A percentile compares a stretch with the other conserved stretches of the same genome.
phyloP scores from a whole-genome alignment of 2,888 invertebrate genomes.

The Octonoba sinensis region DNA sequence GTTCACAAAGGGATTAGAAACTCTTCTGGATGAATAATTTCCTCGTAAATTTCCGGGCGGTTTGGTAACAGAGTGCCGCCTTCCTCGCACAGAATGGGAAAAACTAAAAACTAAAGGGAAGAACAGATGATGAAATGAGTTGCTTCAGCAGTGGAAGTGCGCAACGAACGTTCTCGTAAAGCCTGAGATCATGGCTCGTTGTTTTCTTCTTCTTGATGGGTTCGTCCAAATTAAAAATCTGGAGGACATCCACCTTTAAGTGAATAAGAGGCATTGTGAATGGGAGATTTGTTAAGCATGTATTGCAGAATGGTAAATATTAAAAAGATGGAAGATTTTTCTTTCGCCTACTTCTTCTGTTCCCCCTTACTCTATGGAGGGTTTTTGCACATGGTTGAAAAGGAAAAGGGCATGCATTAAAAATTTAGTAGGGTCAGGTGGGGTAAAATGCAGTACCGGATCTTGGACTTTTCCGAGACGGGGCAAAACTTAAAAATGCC shows the following conservation, averaged over 20 bases:
- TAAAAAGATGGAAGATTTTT: too few species aligned
- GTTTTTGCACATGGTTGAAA: too few species aligned
- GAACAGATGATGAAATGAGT: slow-evolving; percentile 35
- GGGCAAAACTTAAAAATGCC: too few species aligned
- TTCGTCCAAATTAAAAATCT: slow-evolving; percentile 31
- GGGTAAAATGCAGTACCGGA: too few species aligned
- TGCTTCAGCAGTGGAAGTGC: slow-evolving; percentile 14
- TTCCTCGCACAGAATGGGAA: neutral
- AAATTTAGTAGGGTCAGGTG: too few species aligned
- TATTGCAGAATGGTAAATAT: too few species aligned
- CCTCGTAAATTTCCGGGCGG: slow-evolving; percentile 38
- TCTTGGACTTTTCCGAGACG: too few species aligned
- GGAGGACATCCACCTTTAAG: slow-evolving; percentile 20
- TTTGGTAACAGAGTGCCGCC: slow-evolving; percentile 10
- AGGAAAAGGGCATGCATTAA: too few species aligned
- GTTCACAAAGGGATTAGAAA: neutral
- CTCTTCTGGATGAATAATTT: slow-evolving; percentile 41
- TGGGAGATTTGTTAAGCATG: too few species aligned
- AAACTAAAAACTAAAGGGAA: slow-evolving; percentile 9
- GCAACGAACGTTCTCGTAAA: too few species aligned
- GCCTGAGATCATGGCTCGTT: slow-evolving; percentile 8
- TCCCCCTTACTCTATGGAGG: too few species aligned
- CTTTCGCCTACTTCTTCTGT: too few species aligned
- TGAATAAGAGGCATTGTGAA: neutral
- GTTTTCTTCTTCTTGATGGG: slow-evolving; percentile 10